Conservation (phyloP, 2,797 vertebrate genomes). For the Crocidura indochinensis region DNA sequence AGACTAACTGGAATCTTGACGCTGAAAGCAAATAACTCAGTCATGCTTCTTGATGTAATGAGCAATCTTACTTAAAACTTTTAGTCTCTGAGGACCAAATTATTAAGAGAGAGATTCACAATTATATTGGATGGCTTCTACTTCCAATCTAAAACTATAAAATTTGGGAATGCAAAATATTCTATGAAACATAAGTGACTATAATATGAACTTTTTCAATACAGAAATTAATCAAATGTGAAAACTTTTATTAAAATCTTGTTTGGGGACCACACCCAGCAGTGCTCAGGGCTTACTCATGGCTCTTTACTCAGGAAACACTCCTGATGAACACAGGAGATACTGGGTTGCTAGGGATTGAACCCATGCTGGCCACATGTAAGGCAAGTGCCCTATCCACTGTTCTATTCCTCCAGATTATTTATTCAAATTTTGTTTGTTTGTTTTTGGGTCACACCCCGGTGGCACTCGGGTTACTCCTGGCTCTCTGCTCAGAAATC, state of each 20-base stretch:
- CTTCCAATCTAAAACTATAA: slow-evolving; percentile 18
- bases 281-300: too few species aligned
- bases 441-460: too few species aligned
- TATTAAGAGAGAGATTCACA: slow-evolving; percentile 7
- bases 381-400: too few species aligned
- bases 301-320: too few species aligned
- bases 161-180: slow-evolving; percentile 30
- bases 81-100: slow-evolving; percentile 35
- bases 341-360: too few species aligned
- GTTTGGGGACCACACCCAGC: too few species aligned
- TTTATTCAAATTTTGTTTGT: too few species aligned
- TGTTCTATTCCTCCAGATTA: too few species aligned
- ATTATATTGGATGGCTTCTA: background rate
- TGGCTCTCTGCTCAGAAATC: too few species aligned
- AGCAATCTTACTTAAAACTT: slow-evolving; percentile 48
- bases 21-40: slow-evolving; percentile 51
- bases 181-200: slow-evolving; percentile 35
- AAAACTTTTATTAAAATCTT: slow-evolving; percentile 11
- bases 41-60: slow-evolving; percentile 60
- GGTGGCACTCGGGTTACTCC: too few species aligned
- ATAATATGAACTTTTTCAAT: slow-evolving; percentile 49
- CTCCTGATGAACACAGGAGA: too few species aligned
- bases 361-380: too few species aligned
- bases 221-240: slow-evolving; percentile 58
- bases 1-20: slow-evolving; percentile 54